Percentiles rank a stretch among this genome's conserved stretches.
Evolutionary conservation across 2,113 vertebrate species (phyloP).

Genomic region (Chlamydotis undulata): DNA sequence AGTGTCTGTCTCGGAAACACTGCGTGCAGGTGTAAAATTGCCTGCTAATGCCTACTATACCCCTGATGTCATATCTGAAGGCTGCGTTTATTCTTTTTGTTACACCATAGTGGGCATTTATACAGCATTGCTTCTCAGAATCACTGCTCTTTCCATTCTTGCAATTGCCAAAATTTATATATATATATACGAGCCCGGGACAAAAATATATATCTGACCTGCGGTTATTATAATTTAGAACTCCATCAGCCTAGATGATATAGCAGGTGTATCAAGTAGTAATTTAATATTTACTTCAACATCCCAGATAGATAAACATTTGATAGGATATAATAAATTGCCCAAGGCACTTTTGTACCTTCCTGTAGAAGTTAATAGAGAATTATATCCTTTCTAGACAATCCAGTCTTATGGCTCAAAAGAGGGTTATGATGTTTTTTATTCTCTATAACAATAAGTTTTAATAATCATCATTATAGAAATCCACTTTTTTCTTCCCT

Average conservation of each 20-base stretch:
- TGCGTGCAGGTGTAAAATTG: neutral
- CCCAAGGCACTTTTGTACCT: neutral
- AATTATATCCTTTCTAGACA: neutral
- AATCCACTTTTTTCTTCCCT: neutral
- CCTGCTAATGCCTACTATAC: too few species aligned
- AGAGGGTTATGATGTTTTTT: neutral
- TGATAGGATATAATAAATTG: neutral
- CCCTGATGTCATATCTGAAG: neutral
- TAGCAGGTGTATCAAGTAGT: neutral
- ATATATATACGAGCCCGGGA: rapidly evolving
- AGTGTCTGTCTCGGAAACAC: neutral
- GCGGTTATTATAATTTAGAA: neutral
- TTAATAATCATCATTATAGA: neutral
- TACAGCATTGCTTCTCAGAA: neutral
- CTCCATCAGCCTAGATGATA: neutral
- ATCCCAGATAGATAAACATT: neutral
- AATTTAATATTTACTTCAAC: neutral
- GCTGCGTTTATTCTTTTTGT: neutral
- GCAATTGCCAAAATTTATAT: neutral
- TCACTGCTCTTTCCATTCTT: neutral
- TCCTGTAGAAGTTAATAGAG: neutral
- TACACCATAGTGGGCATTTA: neutral
- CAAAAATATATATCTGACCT: neutral
- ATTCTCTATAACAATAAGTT: neutral
- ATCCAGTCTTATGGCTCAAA: neutral